These are phyloP conservation scores for Microplitis manilae DNA, from an alignment of 2,888 invertebrate species.

Conservation along the genomic window DNA sequence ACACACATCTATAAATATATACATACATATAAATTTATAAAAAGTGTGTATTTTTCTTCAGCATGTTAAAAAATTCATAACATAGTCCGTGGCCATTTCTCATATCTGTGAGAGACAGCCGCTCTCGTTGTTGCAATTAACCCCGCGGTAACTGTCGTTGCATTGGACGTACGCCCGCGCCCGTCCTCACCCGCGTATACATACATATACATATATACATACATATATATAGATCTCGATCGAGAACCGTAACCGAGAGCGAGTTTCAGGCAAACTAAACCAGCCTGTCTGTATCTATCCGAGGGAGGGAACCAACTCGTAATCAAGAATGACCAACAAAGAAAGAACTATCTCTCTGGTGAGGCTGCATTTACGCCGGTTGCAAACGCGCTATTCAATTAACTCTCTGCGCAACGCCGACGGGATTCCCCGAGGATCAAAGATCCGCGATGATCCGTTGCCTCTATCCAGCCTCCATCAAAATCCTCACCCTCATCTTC, in stretches of 20 bases:
- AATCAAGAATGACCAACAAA: conserved; percentile 1
- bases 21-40: neutral
- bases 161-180: conserved; percentile 31
- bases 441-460: conserved; percentile 51
- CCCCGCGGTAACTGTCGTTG: conserved; percentile 44
- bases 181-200: neutral
- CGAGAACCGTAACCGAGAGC: conserved; percentile 23
- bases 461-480: conserved; percentile 19
- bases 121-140: conserved; percentile 39
- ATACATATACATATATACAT: no score
- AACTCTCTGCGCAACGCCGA: conserved; percentile 50
- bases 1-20: neutral
- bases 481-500: neutral
- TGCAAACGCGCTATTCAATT: conserved; percentile 52
- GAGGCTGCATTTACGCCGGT: conserved; percentile 50
- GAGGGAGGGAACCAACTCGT: neutral
- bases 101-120: conserved; percentile 43
- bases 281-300: neutral
- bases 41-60: conserved; percentile 19
- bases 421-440: conserved; percentile 53
- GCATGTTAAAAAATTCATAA: conserved; percentile 37
- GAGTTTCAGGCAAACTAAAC: neutral
- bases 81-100: conserved; percentile 2
- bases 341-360: conserved; percentile 41
- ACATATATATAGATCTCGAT: conserved; percentile 6